Conservation (phyloP, 2,113 vertebrate genomes). For the Chascanopsetta lugubris region DNA sequence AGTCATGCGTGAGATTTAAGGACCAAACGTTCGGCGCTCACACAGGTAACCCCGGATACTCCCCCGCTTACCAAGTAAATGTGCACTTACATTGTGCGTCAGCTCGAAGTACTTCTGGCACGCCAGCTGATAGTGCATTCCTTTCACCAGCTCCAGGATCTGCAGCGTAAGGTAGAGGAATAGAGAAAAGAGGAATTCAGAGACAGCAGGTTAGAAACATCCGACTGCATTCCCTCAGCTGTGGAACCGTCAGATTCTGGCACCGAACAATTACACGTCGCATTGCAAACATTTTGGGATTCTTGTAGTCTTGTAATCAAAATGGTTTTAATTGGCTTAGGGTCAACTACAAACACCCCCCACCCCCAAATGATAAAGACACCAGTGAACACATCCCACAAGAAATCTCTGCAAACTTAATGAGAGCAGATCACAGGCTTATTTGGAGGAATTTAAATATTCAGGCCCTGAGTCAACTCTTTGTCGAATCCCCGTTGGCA, state of each 20-base stretch:
- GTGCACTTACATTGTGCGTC: slow-evolving; percentile 91
- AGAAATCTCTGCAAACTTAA: slow-evolving; percentile 27
- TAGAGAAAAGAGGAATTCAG: background rate
- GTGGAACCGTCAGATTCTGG: slow-evolving; percentile 3
- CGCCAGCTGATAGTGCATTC: slow-evolving; percentile 96
- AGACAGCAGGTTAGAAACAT: background rate
- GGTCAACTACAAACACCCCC: slow-evolving; percentile 11
- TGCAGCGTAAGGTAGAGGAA: slow-evolving; percentile 55
- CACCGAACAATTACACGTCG: background rate
- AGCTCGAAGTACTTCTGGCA: slow-evolving; percentile 99
- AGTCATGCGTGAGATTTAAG: slow-evolving; percentile 45
- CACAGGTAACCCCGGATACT: slow-evolving; percentile 41
- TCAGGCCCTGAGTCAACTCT: slow-evolving; percentile 19
- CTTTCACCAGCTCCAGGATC: slow-evolving; percentile 96
- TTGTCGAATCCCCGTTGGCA: slow-evolving; percentile 12
- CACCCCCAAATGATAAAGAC: slow-evolving; percentile 34
- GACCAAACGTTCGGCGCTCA: slow-evolving; percentile 46
- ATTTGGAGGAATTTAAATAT: slow-evolving; percentile 47
- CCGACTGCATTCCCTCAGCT: background rate
- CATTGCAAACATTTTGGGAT: background rate
- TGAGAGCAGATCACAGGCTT: slow-evolving; percentile 36
- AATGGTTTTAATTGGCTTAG: slow-evolving; percentile 29
- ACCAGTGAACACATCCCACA: slow-evolving; percentile 27
- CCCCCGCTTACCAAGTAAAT: slow-evolving; percentile 47
- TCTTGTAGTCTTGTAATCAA: slow-evolving; percentile 4